Base-by-base conservation (phyloP, 2,113 vertebrate species). In the Leptocoma aspasia region DNA sequence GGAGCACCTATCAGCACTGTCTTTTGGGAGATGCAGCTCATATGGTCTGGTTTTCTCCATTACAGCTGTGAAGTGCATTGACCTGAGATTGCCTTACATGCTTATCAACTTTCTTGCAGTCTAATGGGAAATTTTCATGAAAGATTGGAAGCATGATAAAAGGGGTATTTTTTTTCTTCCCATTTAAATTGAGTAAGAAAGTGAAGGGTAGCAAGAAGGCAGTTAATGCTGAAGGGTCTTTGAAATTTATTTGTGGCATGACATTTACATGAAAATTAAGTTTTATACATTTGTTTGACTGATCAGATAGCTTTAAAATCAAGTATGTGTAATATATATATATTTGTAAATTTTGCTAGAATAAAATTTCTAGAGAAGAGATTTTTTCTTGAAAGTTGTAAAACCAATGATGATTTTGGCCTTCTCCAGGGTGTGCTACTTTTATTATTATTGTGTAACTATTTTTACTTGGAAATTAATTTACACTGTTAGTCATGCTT, bases 201-300 rank as follows among this genome's bases (percentile, higher is more conserved):
- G 3, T 0, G 0, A 64, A 8, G n/a, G 28, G 7, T 28, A 72
- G 4, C 3, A 68, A 57, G 35, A 82, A 63, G 47, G 33, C 17
- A 26, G 27, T 82, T 89, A 49, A 33, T 53, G 21, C 16, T 66
- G 9, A 44, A 35, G 20, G 11, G 11, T 49, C 22, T 64, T 76
- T 30, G 9, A 59, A 71, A 72, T 47, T 3, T 45, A 26, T 66
- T 86, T 81, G 31, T 83, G 28, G 7, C 6, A 23, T 89, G n/a
- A 75, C 7, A 22, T 22, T 41, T 14, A 3, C 37, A 50, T 49
- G n/a, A 68, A 82, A 52, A 69, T 61, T 18, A 54, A 72, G 5
- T 31, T 15, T 37, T 39, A 22, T 30, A 31, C 4, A 19, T 61
- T 93, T 92, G 2, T 61, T 79, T 71, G 33, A 63, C 8, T 52